phyloP scores from a whole-genome alignment of 2,113 vertebrate genomes.

The Uria lomvia region DNA sequence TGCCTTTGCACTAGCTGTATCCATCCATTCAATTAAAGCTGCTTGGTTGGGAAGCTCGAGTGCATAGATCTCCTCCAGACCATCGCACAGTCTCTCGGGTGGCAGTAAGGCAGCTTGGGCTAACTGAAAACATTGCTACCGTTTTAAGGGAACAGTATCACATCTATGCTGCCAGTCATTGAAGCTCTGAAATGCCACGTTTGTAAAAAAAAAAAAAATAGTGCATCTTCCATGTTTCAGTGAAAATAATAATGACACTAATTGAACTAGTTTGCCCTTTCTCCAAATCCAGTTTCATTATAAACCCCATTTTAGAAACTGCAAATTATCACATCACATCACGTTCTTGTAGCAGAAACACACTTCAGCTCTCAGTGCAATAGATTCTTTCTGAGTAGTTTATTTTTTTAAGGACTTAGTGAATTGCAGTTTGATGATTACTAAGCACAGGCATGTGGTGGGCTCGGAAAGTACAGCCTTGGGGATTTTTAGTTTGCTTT shows the following conservation, averaged over 20 bases:
- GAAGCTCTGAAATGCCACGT: not conserved
- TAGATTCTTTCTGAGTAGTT: not conserved
- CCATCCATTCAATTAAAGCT: not conserved
- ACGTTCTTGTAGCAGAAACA: not conserved
- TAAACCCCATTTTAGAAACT: not conserved
- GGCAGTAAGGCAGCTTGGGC: not conserved
- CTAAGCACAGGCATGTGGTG: not conserved
- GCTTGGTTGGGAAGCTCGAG: not conserved
- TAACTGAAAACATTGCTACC: not conserved
- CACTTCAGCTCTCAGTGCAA: not conserved
- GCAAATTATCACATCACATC: not conserved
- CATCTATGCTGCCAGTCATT: accelerated
- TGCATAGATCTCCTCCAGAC: not conserved
- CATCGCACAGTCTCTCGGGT: accelerated
- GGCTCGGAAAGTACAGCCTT: not conserved
- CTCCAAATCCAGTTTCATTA: not conserved
- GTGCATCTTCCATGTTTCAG: not conserved
- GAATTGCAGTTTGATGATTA: not conserved
- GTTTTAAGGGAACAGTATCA: not conserved
- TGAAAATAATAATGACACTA: not conserved
- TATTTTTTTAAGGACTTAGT: not conserved
- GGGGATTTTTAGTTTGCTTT: not conserved
- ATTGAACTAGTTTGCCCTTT: not conserved
- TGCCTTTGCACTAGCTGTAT: not conserved
- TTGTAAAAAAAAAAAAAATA: not conserved